phyloP scores from a whole-genome alignment of 2,113 vertebrate genomes.

The Thalassoma bifasciatum region DNA sequence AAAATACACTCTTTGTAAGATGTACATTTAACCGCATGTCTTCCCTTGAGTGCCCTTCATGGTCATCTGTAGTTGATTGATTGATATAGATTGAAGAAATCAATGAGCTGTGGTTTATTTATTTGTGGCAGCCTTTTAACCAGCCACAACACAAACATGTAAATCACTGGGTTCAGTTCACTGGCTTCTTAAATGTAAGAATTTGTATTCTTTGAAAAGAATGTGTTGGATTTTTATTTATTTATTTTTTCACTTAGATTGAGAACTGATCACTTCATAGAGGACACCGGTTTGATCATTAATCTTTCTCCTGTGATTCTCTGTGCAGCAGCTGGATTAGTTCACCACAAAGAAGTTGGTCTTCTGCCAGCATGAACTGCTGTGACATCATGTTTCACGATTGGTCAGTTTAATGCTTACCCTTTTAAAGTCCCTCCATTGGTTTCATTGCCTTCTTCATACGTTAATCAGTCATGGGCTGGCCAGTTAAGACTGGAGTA shows the following conservation, averaged over 20 bases:
- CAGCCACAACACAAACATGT: not conserved
- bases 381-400: slow-evolving; percentile 52
- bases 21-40: slow-evolving; percentile 1
- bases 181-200: not conserved
- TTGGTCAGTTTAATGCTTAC: slow-evolving; percentile 38
- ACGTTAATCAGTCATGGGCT: slow-evolving; percentile 33
- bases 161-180: not conserved
- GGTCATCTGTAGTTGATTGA: not conserved
- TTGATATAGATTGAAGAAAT: not conserved
- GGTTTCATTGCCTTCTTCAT: slow-evolving; percentile 45
- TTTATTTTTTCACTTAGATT: no score
- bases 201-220: not conserved
- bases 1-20: slow-evolving; percentile 37
- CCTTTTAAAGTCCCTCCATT: slow-evolving; percentile 54
- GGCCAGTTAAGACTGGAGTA: slow-evolving; percentile 35
- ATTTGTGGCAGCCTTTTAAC: not conserved
- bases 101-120: not conserved
- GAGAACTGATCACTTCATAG: not conserved
- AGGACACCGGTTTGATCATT: not conserved
- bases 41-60: not conserved
- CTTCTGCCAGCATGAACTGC: slow-evolving; percentile 32
- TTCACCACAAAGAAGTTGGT: slow-evolving; percentile 11
- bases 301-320: not conserved
- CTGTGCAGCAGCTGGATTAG: not conserved
- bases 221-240: no score